Evolutionary conservation across 2,888 invertebrate genomes (phyloP).

Genomic region (Tetragonula carbonaria): DNA sequence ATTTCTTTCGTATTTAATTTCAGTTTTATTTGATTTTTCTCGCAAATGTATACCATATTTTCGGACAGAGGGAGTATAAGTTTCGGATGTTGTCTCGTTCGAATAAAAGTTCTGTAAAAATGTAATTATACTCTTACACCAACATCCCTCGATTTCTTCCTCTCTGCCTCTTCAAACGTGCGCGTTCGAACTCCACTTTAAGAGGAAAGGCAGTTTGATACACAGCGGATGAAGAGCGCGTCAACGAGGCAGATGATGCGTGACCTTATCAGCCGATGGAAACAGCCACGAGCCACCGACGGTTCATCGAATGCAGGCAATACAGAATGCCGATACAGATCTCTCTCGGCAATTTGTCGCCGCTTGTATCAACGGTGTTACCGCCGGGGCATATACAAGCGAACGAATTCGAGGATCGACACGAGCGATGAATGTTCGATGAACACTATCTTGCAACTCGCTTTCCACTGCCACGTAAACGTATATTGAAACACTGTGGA

Average conservation of each 20-base stretch:
- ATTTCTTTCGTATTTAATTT: too few relatives aligned
- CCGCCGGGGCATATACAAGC: neutral
- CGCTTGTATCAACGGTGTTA: neutral
- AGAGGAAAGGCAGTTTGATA: constrained; percentile 1
- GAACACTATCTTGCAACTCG: neutral
- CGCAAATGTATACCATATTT: too few relatives aligned
- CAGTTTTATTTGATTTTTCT: too few relatives aligned
- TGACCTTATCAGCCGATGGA: constrained; percentile 5
- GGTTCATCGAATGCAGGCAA: neutral
- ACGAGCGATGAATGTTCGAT: neutral
- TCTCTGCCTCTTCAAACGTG: too few relatives aligned
- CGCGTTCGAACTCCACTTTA: neutral
- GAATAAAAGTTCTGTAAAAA: too few relatives aligned
- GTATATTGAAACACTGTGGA: too few relatives aligned
- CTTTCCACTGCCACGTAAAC: too few relatives aligned
- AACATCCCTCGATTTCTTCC: too few relatives aligned
- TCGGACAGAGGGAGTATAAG: too few relatives aligned
- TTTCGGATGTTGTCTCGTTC: too few relatives aligned
- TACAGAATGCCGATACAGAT: too few relatives aligned
- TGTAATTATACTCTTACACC: too few relatives aligned
- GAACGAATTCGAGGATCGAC: neutral
- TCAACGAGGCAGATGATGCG: constrained; percentile 3
- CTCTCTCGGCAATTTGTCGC: neutral
- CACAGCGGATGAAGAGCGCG: constrained; percentile 4
- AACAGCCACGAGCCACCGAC: neutral